phyloP scores from a whole-genome alignment of 2,888 invertebrate genomes.

The Spatulosminthurus flaviceps region DNA sequence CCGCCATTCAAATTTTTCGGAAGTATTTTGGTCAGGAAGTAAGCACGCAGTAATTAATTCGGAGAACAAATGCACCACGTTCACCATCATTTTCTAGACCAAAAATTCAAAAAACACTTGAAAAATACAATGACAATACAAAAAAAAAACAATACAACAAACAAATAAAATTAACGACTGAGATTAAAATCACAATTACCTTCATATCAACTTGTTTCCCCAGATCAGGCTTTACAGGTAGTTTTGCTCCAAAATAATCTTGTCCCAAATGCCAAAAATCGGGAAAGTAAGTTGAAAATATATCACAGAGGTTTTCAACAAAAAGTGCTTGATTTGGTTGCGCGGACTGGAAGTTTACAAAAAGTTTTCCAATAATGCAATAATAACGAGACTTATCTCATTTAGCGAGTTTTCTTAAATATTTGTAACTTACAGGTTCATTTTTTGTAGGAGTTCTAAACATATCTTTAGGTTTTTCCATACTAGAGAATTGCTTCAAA shows the following conservation, averaged over 20 bases:
- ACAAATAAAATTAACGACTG: too few relatives aligned
- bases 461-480: slow-evolving; percentile 53
- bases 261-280: slow-evolving; percentile 96
- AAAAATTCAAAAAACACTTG: slow-evolving; percentile 46
- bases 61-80: slow-evolving; percentile 79
- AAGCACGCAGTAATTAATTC: slow-evolving; percentile 70
- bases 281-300: slow-evolving; percentile 80
- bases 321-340: slow-evolving; percentile 78
- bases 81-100: slow-evolving; percentile 78
- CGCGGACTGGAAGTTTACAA: slow-evolving; percentile 54
- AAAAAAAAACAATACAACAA: too few relatives aligned
- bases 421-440: slow-evolving; percentile 53
- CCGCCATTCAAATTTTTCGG: slow-evolving; percentile 59
- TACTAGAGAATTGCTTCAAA: slow-evolving; percentile 58
- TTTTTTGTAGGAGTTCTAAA: slow-evolving; percentile 58
- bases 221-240: slow-evolving; percentile 77
- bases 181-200: too few relatives aligned
- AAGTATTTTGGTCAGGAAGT: slow-evolving; percentile 50
- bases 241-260: slow-evolving; percentile 89
- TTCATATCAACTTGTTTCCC: slow-evolving; percentile 82
- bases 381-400: not conserved
- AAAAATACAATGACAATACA: too few relatives aligned
- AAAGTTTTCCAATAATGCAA: slow-evolving; percentile 11
- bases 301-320: slow-evolving; percentile 80
- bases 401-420: too few relatives aligned